Conservation (phyloP, 2,113 vertebrate genomes). For the Eudyptes chrysolophus region DNA sequence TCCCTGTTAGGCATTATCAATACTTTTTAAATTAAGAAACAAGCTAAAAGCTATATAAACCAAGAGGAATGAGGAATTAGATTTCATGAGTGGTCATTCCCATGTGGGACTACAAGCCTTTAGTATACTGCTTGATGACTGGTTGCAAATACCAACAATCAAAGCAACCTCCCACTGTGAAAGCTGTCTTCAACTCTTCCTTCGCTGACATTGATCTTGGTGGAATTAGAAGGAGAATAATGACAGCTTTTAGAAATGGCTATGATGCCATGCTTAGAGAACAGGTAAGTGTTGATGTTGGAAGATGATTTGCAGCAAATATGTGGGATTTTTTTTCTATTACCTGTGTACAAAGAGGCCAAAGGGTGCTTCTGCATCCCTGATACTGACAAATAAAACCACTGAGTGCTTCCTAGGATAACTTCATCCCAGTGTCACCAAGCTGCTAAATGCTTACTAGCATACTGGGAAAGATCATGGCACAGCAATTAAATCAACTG, state of each 20-base stretch:
- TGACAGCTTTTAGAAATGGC: not conserved
- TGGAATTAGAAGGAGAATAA: not conserved
- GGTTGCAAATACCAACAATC: not conserved
- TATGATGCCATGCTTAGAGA: not conserved
- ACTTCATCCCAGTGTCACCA: not conserved
- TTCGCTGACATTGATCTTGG: not conserved
- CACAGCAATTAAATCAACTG: not conserved
- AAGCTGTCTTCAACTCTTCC: not conserved
- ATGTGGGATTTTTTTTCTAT: rapidly evolving
- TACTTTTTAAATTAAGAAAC: not conserved
- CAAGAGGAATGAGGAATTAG: not conserved
- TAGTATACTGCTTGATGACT: not conserved
- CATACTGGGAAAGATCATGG: not conserved
- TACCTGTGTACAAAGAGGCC: not conserved
- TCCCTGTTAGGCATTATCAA: not conserved
- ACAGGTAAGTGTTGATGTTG: not conserved
- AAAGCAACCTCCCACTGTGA: not conserved
- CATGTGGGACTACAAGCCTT: not conserved
- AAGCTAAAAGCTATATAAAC: not conserved
- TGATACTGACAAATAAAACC: not conserved
- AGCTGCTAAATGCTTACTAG: not conserved
- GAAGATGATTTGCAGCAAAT: not conserved
- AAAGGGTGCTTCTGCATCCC: not conserved
- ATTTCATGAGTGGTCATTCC: not conserved
- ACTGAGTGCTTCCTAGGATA: not conserved